Conservation (phyloP, 2,888 invertebrate genomes). For the Polydrusus cervinus region DNA sequence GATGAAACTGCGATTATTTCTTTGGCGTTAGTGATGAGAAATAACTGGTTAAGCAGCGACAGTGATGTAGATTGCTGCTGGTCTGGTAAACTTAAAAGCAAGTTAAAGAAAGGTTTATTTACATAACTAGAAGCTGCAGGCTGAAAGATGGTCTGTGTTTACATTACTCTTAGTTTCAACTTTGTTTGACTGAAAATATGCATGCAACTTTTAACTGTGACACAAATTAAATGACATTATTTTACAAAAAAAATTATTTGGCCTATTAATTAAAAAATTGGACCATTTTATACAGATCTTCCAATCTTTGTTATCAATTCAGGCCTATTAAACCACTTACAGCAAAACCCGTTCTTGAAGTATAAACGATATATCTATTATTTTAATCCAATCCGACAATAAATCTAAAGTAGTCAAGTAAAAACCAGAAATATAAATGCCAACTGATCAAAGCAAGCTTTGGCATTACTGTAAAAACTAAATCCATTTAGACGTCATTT, state of each 20-base stretch:
- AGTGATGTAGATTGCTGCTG: too few species aligned
- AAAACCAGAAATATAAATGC: slow-evolving; percentile 20
- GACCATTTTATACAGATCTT: background rate
- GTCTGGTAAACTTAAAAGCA: too few species aligned
- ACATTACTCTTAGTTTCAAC: too few species aligned
- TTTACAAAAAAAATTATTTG: too few species aligned
- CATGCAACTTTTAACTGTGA: too few species aligned
- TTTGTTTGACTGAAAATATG: too few species aligned
- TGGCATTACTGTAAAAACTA: slow-evolving; percentile 36
- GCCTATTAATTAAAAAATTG: background rate
- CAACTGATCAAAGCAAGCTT: slow-evolving; percentile 22
- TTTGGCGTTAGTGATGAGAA: slow-evolving; percentile 13
- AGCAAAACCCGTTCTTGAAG: background rate
- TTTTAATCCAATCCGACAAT: slow-evolving; percentile 5
- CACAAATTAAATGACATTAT: too few species aligned
- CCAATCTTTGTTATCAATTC: background rate
- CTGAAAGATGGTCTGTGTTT: too few species aligned
- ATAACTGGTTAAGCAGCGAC: background rate
- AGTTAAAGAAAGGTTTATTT: too few species aligned
- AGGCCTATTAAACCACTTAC: background rate
- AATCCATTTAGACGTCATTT: slow-evolving; percentile 48
- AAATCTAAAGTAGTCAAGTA: slow-evolving; percentile 16
- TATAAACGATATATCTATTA: background rate
- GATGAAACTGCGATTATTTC: slow-evolving; percentile 40
- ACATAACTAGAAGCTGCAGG: too few species aligned